A percentile compares a stretch with the other conserved stretches of the same genome.
Evolutionary conservation across 2,888 invertebrate genomes (phyloP).

Genomic region (Pseudoips prasinana): DNA sequence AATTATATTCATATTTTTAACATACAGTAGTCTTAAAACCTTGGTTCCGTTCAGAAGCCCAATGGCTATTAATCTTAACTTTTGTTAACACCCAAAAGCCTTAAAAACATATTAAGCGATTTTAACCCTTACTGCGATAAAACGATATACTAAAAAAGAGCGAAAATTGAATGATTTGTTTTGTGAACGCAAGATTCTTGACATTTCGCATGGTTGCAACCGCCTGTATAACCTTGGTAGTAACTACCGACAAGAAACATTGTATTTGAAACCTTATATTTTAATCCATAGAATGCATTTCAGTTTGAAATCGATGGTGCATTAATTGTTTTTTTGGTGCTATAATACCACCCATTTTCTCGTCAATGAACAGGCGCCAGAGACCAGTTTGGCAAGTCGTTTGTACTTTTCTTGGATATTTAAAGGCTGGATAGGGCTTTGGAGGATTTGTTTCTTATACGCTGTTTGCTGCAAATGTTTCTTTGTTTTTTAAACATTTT

Average conservation of each 20-base stretch:
- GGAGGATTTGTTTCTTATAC: constrained; percentile 1
- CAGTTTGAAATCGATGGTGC: constrained; percentile 2
- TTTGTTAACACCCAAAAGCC: constrained; percentile 39
- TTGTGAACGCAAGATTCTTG: constrained; percentile 41
- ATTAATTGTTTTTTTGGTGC: constrained; percentile 40
- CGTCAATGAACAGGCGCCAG: constrained; percentile 61
- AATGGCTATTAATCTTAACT: constrained; percentile 32
- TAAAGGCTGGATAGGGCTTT: constrained; percentile 23
- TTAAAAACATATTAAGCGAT: constrained; percentile 21
- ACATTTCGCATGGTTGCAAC: constrained; percentile 35
- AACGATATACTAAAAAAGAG: constrained; percentile 28
- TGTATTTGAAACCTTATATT: not conserved
- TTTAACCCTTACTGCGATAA: constrained; percentile 24
- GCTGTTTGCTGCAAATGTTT: not conserved
- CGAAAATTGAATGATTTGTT: constrained; percentile 42
- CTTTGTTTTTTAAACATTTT: no score
- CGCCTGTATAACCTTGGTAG: constrained; percentile 3
- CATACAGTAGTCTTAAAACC: no score
- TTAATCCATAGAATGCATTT: not conserved
- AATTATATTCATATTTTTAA: no score
- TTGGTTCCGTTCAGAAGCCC: constrained; percentile 17
- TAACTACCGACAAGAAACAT: constrained; percentile 3
- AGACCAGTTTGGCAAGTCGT: constrained; percentile 46
- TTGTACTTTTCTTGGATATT: constrained; percentile 23
- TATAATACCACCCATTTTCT: constrained; percentile 45